These are phyloP conservation scores for Neostethus bicornis DNA, from an alignment of 2,797 vertebrate genomes.

Conservation along the genomic window DNA sequence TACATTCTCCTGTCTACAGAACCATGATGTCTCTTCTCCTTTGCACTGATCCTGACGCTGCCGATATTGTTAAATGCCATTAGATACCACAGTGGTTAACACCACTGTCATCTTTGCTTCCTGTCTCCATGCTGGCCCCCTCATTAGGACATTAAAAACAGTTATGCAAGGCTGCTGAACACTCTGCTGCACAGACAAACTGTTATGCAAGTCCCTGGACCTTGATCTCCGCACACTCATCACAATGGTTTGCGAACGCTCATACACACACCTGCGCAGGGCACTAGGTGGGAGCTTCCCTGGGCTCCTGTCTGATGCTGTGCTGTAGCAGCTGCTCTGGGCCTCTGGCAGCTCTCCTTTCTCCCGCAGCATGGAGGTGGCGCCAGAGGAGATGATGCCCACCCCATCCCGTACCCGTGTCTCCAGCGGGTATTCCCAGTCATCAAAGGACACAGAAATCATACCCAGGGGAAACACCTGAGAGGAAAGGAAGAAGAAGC, in stretches of 20 bases:
- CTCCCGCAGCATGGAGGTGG: constrained; percentile 90
- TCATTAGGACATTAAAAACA: constrained; percentile 59
- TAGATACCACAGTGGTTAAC: constrained; percentile 54
- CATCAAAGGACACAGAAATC: constrained; percentile 94
- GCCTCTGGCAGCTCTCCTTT: constrained; percentile 92
- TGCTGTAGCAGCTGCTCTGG: constrained; percentile 91
- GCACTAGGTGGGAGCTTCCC: constrained; percentile 80
- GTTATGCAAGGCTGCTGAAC: constrained; percentile 56
- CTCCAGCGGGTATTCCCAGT: constrained; percentile 95
- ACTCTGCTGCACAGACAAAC: constrained; percentile 53
- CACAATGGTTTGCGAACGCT: constrained; percentile 14
- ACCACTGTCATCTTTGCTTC: constrained; percentile 43
- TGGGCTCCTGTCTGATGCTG: constrained; percentile 81
- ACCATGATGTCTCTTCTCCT: constrained; percentile 35
- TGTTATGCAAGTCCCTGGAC: constrained; percentile 65
- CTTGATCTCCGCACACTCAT: constrained; percentile 38
- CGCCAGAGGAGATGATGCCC: constrained; percentile 91
- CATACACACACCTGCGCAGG: constrained; percentile 77
- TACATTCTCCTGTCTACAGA: constrained; percentile 21
- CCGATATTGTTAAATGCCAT: constrained; percentile 62
- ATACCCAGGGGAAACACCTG: constrained; percentile 92
- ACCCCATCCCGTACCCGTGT: constrained; percentile 90
- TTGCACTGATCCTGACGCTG: constrained; percentile 47
- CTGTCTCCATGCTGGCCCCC: constrained; percentile 27
- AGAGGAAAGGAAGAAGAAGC: constrained; percentile 14